Conservation (phyloP, 2,888 invertebrate genomes). For the Geophilus truncorum region DNA sequence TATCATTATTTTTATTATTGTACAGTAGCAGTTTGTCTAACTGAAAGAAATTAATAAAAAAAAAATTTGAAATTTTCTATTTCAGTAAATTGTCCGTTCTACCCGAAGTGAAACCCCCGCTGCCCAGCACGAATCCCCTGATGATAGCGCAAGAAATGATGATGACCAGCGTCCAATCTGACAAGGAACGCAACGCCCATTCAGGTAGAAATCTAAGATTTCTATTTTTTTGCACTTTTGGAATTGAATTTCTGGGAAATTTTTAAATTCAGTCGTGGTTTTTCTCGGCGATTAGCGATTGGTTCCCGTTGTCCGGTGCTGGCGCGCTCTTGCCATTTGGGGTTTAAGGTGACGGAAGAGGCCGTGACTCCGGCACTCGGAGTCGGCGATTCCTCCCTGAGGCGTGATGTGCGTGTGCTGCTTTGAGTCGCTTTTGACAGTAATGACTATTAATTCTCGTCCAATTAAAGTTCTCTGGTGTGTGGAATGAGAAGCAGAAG, state of each 20-base stretch:
- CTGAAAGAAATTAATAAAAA: too few species aligned
- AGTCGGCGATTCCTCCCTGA: not conserved
- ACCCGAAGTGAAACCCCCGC: constrained; percentile 46
- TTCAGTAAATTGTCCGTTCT: constrained; percentile 42
- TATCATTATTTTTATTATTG: not conserved
- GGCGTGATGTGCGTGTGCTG: constrained; percentile 15
- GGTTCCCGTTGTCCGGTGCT: not conserved
- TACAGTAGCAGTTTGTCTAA: too few species aligned
- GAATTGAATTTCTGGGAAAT: too few species aligned
- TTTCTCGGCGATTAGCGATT: not conserved
- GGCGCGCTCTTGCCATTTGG: not conserved
- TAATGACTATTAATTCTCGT: constrained; percentile 29
- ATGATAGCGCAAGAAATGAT: constrained; percentile 44
- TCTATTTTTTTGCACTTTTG: too few species aligned
- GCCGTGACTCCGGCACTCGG: not conserved
- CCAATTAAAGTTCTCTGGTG: constrained; percentile 25
- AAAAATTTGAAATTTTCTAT: too few species aligned
- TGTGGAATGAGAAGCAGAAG: constrained; percentile 16
- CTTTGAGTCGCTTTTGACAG: constrained; percentile 1
- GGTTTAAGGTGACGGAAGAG: not conserved
- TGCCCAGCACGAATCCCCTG: constrained; percentile 47
- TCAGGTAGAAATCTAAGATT: too few species aligned
- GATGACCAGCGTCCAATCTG: constrained; percentile 4
- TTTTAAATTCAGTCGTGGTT: too few species aligned
- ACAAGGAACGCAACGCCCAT: constrained; percentile 12